phyloP scores from a whole-genome alignment of 2,888 invertebrate species.

The Lepidochitona cinerea region DNA sequence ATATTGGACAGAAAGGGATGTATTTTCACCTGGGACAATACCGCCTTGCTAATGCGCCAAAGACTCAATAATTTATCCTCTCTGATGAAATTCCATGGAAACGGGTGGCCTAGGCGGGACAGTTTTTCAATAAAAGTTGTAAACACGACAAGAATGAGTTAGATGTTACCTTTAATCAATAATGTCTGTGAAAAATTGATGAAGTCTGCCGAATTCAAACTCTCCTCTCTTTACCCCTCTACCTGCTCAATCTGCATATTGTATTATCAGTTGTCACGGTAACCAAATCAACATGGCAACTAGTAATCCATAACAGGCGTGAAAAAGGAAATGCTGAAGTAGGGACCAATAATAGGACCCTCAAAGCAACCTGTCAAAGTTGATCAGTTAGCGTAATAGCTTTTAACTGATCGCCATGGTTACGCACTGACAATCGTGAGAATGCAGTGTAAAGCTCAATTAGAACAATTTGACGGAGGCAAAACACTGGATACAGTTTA shows the following conservation, averaged over 20 bases:
- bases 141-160: neutral
- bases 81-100: neutral
- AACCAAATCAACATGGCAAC: slow-evolving; percentile 1
- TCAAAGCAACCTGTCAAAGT: neutral
- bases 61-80: neutral
- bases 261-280: slow-evolving; percentile 11
- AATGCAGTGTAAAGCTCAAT: neutral
- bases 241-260: slow-evolving; percentile 7
- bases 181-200: neutral
- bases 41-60: too few species aligned
- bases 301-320: neutral
- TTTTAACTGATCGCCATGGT: slow-evolving; percentile 1
- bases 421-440: neutral
- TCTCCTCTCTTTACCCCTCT: neutral
- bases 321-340: neutral
- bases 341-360: neutral
- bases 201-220: neutral
- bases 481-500: neutral
- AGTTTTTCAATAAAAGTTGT: neutral
- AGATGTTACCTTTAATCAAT: neutral
- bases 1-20: too few species aligned
- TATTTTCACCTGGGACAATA: too few species aligned
- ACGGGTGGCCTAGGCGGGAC: neutral
- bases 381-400: neutral
- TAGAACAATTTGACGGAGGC: neutral